Base-by-base conservation (phyloP, 1,140 invertebrate genomes). In the Colletes gigas region DNA sequence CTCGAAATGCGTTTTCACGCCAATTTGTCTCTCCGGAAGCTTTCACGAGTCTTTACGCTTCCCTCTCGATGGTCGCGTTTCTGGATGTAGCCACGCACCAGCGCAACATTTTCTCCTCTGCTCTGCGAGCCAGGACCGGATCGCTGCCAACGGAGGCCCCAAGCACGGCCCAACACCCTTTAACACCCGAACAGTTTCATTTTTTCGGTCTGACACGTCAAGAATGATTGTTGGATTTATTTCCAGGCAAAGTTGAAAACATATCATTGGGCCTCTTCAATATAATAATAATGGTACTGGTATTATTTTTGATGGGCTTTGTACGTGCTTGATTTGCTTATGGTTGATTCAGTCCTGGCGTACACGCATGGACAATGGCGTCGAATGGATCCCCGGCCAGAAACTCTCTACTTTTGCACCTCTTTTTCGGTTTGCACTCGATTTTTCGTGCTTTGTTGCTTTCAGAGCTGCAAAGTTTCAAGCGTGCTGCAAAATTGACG, bases 41-140 rank as follows among this genome's bases (percentile, higher is more conserved):
- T 92, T 93, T 92, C 90, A 93, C 92, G 89, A 92, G 92, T 93
- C 92, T 93, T 93, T 92, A 92, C 90, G 89, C 89, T 83, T 84
- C 87, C 85, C 90, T 86, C 83, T 83, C 83, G 81, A 84, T 86
- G 82, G 85, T 81, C 72, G 78, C 79, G 80, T 73, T 82, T 79
- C 81, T 82, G 78, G 73, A 59, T 83, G 78, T 82, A 79, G 74
- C 83, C 82, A 86, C 84, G 82, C 86, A 87, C 78, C 77, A 78
- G 79, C 83, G 84, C 69, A 30, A 66, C 73, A 65, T 39, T 72
- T 72, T 72, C 9, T 41, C 55, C 21, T 41, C 57, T 67, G 44
- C 47, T 19, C 30, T 30, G 30, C 30, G 2, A 30, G 2, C 30
- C 30, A 30, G 30, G 30, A 30, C 30, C 30, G 30, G 30, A 30